Conservation (phyloP, 2,888 invertebrate genomes). For the Desoria tigrina region DNA sequence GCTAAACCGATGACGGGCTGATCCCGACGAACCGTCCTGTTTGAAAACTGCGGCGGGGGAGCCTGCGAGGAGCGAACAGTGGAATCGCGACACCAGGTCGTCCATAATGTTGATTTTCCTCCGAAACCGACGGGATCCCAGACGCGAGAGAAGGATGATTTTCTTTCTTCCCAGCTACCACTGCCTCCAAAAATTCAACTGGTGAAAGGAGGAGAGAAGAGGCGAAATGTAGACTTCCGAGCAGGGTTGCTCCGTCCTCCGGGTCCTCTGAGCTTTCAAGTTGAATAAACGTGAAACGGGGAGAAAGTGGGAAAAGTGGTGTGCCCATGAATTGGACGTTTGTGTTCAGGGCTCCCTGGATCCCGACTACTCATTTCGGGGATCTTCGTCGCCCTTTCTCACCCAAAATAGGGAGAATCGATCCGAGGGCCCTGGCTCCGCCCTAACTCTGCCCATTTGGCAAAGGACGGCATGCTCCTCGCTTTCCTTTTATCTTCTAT, state of each 20-base stretch:
- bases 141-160: not conserved
- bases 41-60: too few relatives aligned
- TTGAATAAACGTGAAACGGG: constrained; percentile 24
- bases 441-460: constrained; percentile 18
- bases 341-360: constrained; percentile 18
- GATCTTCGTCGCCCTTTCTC: constrained; percentile 8
- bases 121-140: not conserved
- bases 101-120: constrained; percentile 5
- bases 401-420: constrained; percentile 27
- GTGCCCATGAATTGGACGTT: constrained; percentile 22
- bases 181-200: constrained; percentile 25
- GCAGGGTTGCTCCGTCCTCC: not conserved
- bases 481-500: not conserved
- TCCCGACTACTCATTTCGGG: constrained; percentile 22
- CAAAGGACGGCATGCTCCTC: constrained; percentile 18
- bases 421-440: constrained; percentile 16
- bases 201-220: constrained; percentile 18
- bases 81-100: constrained; percentile 15
- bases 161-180: not conserved
- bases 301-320: constrained; percentile 23
- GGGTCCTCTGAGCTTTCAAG: constrained; percentile 24
- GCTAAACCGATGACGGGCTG: too few relatives aligned
- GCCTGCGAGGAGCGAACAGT: too few relatives aligned
- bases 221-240: too few relatives aligned
- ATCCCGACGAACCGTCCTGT: too few relatives aligned